Evolutionary conservation across 2,113 vertebrate species (phyloP).

Genomic region (Blennius ocellaris): DNA sequence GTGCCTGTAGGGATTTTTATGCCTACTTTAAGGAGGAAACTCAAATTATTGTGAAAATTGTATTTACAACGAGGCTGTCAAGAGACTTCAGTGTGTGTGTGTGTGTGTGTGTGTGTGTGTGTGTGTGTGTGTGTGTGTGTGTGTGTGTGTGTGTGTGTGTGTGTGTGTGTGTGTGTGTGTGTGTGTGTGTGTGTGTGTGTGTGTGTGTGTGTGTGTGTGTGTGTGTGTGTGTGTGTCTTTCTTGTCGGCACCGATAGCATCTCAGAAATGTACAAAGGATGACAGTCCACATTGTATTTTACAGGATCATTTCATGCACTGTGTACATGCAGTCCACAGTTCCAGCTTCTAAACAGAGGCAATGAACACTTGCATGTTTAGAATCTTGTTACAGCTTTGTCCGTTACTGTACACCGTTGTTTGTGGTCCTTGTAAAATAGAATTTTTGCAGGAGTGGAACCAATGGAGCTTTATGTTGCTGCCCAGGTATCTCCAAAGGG

Average conservation of each 20-base stretch:
- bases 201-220: neutral
- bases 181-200: neutral
- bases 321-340: neutral
- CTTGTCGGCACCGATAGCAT: neutral
- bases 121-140: no score
- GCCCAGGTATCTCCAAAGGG: no score
- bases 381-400: no score
- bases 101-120: neutral
- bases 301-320: neutral
- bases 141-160: neutral
- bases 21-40: conserved; percentile 11
- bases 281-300: neutral
- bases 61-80: conserved; percentile 4
- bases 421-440: no score
- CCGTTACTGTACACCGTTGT: no score
- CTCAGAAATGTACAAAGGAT: neutral
- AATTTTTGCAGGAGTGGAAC: no score
- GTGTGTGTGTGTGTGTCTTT: no score
- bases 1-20: conserved; percentile 10
- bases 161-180: neutral
- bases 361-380: no score
- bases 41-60: conserved; percentile 26
- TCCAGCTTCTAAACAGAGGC: no score
- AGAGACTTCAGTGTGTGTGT: neutral
- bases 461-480: no score